Evolutionary conservation across 2,888 invertebrate species (phyloP), one percentile per base, ranked within the genome.

Genomic region (Eupsilia transversa): DNA sequence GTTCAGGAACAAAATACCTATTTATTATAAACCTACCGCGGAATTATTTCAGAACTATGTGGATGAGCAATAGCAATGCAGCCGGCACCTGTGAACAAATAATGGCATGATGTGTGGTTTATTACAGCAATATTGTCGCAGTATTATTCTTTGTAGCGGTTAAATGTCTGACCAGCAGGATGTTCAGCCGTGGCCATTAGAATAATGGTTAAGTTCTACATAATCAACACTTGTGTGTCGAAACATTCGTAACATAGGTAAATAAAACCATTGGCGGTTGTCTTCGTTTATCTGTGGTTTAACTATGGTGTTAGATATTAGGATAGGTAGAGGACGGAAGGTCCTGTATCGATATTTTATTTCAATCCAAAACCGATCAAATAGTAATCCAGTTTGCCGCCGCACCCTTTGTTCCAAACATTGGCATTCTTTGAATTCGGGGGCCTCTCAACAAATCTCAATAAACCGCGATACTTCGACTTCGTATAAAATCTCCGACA

Each of bases 51-150:
- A 60, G 38, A n/a, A 49, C 46, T 41, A 70, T 56, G 64, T 76
- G 57, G 54, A 64, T 56, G 64, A 82, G 57, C 46, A 63, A 81
- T 38, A 52, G 56, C 43, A 69, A n/a, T 17, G 41, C 54, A 70
- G 27, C 30, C 20, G 59, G 59, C 83, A 79, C 57, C 82, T 79
- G 64, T 49, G 83, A 70, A 61, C 79, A 66, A 79, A 78, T 78
- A 79, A 79, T 70, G 57, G 69, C 82, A 30, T 54, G 30, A 59
- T 77, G 46, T 65, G 77, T 65, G 82, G 82, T 79, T 79, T 82
- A 79, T 78, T 77, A 43, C 64, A 35, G 54, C 69, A 82, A 82
- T 69, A 82, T 60, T 54, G 57, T 54, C 54, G 23, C 52, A 56
- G n/a, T 82, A 64, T 59, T 68, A 38, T 82, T 49, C 67, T 30